These are phyloP conservation scores for Tamias sibiricus DNA, from an alignment of 2,113 vertebrate species.

Conservation along the genomic window DNA sequence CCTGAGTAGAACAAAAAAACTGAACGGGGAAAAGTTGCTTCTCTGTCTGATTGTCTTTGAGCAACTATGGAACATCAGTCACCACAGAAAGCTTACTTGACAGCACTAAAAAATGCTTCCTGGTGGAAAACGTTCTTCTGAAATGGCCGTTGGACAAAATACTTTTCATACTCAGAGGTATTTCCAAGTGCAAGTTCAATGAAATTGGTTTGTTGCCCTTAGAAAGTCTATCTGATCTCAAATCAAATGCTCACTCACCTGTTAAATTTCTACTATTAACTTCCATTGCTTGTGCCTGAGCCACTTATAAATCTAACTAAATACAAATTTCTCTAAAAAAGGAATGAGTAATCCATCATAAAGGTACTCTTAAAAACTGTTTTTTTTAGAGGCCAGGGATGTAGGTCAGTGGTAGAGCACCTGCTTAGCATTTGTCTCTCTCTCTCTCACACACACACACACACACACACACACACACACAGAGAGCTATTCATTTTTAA, in stretches of 20 bases:
- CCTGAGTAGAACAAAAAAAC: neutral
- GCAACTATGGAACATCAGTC: neutral
- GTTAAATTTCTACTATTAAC: neutral
- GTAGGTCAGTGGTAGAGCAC: neutral
- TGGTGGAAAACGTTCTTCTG: neutral
- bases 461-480: neutral
- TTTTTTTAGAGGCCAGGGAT: neutral
- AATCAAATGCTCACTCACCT: neutral
- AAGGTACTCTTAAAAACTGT: neutral
- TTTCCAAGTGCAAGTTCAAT: slow-evolving; percentile 24
- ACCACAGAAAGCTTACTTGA: neutral
- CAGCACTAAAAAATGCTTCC: neutral
- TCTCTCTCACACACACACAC: neutral
- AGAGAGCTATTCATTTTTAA: neutral
- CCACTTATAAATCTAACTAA: slow-evolving; percentile 12
- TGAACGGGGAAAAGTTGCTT: neutral
- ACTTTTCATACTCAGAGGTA: neutral
- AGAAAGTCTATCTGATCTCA: slow-evolving; percentile 12
- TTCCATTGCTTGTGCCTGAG: slow-evolving; percentile 37
- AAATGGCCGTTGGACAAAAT: neutral
- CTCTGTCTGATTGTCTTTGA: neutral
- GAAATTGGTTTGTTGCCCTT: slow-evolving; percentile 23
- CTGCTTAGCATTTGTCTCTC: neutral
- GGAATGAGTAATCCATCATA: neutral
- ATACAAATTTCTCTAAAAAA: slow-evolving; percentile 37